These are phyloP conservation scores for Nothocercus julius DNA, from an alignment of 2,113 vertebrate genomes.

Conservation along the genomic window DNA sequence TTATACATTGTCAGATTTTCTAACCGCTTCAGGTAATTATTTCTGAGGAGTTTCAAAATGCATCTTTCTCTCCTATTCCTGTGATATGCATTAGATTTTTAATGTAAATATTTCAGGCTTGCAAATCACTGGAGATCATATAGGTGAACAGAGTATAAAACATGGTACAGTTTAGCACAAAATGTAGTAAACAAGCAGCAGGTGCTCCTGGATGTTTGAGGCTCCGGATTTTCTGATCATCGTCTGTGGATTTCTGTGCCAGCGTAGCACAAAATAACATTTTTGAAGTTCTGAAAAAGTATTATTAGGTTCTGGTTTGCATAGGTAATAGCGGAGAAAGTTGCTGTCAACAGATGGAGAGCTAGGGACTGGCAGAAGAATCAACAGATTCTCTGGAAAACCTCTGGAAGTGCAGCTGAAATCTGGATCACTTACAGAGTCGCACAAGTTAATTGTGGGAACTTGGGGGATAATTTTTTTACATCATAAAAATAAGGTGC, in stretches of 20 bases:
- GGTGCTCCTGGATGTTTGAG: not conserved
- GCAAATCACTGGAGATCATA: conserved; percentile 7
- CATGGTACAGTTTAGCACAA: not conserved
- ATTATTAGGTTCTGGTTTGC: not conserved
- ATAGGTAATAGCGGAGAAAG: not conserved
- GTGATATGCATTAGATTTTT: conserved; percentile 12
- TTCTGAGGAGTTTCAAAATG: not conserved
- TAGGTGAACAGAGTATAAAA: conserved; percentile 26
- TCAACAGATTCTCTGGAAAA: not conserved
- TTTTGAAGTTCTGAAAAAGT: not conserved
- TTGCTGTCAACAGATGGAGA: not conserved
- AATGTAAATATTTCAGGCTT: conserved; percentile 21
- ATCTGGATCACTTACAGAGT: accelerated
- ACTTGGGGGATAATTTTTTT: not conserved
- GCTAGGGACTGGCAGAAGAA: not conserved
- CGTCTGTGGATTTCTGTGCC: not conserved
- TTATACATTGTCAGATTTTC: not conserved
- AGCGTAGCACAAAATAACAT: not conserved
- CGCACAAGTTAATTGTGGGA: not conserved
- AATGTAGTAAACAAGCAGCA: not conserved
- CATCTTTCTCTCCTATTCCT: not conserved
- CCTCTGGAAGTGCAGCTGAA: not conserved
- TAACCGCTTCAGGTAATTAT: not conserved
- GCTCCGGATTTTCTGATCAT: not conserved
- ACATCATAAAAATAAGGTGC: not conserved